Base-by-base conservation (phyloP, 1,140 invertebrate species). In the Pseudoatta argentina region DNA sequence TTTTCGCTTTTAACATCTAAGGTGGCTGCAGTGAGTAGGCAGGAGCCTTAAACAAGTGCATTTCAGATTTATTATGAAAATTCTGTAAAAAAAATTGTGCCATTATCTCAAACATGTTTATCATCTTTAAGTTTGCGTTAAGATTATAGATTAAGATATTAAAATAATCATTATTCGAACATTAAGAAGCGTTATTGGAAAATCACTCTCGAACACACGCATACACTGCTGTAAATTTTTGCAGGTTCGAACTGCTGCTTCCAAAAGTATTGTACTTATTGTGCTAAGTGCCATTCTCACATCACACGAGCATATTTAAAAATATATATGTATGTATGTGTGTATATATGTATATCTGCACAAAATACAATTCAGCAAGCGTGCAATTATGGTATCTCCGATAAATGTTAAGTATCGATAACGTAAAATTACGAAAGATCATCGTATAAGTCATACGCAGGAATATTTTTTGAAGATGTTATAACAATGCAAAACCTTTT, bases 401-500 rank as follows among this genome's bases (percentile, higher is more conserved):
- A 34, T 34, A 51, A 76, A 44, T 27, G 7, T 34, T 71, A 67
- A 69, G 64, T 24, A 53, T 55, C 48, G 27, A n/a, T 64, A 86
- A 89, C 53, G 77, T 63, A 76, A 73, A 67, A 27, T 78, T 48
- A 86, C 72, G 48, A 67, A 88, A 88, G 48, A 76, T 71, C 53
- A 51, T 64, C 63, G 63, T 86, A 24, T 77, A 77, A 44, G 39
- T 59, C 81, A 55, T 57, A 66, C 27, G n/a, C 6, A 72, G 0
- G 7, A 21, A n/a, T 53, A 44, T 63, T 16, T 39, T n/a, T 30
- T 18, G 51, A 55, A 71, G 3, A 10, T 81, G 16, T 30, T 81
- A n/a, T 34, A 77, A 39, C 10, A 18, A 24, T 81, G 63, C 39
- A 27, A 76, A 87, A 51, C 53, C 30, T 34, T 89, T 75, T 63